Conservation (phyloP, 2,113 vertebrate genomes). For the Raja brachyura region DNA sequence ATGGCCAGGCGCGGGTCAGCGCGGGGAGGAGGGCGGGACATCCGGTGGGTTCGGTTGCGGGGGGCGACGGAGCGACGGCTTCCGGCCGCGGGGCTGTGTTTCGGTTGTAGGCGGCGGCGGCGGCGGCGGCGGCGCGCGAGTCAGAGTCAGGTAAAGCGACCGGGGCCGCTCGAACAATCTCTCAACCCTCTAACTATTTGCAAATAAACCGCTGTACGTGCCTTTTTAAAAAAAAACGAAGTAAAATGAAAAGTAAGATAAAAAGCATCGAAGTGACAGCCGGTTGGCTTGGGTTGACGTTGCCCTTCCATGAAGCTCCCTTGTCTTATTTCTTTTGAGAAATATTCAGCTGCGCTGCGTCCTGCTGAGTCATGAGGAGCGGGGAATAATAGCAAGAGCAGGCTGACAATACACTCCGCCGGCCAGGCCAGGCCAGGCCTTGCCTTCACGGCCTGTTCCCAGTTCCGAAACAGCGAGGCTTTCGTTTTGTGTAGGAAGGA, state of each 20-base stretch:
- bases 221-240: background rate
- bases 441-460: background rate
- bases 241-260: too few relatives aligned
- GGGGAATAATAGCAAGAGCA: background rate
- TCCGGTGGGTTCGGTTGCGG: background rate
- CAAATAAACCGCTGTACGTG: background rate
- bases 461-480: background rate
- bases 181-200: background rate
- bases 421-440: background rate
- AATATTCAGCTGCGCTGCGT: background rate
- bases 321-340: background rate
- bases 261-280: background rate
- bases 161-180: background rate
- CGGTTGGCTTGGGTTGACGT: background rate
- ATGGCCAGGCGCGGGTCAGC: background rate
- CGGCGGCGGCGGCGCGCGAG: background rate
- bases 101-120: background rate
- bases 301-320: background rate
- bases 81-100: background rate
- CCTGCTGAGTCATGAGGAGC: constrained; percentile 29
- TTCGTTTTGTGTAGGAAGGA: too few relatives aligned
- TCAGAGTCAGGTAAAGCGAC: constrained; percentile 4
- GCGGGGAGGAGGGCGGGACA: background rate
- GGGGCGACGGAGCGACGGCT: background rate
- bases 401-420: too few relatives aligned